phyloP scores from a whole-genome alignment of 1,140 invertebrate species.

The Uloborus diversus region DNA sequence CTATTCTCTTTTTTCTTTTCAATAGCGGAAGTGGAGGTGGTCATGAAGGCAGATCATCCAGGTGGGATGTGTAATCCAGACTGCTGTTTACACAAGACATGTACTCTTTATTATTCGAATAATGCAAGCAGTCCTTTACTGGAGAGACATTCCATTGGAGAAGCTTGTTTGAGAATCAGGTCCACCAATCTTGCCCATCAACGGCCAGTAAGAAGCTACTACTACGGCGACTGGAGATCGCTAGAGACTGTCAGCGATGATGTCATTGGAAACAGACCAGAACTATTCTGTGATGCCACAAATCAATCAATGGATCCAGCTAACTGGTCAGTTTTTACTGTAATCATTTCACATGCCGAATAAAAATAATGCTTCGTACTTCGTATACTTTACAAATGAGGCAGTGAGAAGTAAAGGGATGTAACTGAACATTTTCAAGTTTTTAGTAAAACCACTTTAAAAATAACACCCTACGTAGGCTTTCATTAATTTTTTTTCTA shows the following conservation, averaged over 20 bases:
- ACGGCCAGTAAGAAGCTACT: conserved; percentile 23
- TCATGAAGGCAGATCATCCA: conserved; percentile 34
- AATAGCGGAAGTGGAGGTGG: neutral
- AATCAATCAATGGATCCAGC: neutral
- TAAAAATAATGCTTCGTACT: no score
- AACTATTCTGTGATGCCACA: conserved; percentile 7
- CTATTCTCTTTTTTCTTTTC: neutral
- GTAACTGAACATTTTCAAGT: no score
- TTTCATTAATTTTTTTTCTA: no score
- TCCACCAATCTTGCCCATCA: neutral
- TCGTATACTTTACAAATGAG: no score
- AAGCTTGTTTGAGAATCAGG: conserved; percentile 16
- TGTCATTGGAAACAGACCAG: conserved; percentile 9
- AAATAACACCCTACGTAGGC: no score
- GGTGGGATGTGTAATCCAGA: conserved; percentile 24
- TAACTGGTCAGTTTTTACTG: neutral
- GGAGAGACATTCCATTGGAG: conserved; percentile 3
- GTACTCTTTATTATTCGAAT: neutral
- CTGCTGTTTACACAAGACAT: conserved; percentile 24
- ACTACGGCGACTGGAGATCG: conserved; percentile 35
- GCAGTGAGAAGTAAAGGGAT: no score
- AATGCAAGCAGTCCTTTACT: neutral
- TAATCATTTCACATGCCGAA: no score
- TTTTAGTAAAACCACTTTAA: no score
- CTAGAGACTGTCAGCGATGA: neutral